These are phyloP conservation scores for Drosophila gunungcola DNA, from an alignment of 1,140 invertebrate genomes.

Conservation along the genomic window DNA sequence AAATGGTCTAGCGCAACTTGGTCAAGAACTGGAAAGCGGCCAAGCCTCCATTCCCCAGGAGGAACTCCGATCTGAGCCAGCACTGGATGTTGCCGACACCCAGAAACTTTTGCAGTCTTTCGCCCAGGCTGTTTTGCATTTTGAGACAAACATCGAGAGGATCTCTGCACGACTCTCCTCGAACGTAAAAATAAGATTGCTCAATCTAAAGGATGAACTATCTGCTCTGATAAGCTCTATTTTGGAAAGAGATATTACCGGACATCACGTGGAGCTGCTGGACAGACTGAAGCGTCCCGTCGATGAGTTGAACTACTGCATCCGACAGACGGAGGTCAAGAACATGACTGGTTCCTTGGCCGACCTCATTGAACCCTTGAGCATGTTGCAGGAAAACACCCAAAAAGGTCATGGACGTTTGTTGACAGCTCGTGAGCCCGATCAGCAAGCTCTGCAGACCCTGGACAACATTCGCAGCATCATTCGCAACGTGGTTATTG, in stretches of 20 bases:
- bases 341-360: constrained; percentile 73
- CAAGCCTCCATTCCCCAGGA: constrained; percentile 32
- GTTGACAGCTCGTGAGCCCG: constrained; percentile 49
- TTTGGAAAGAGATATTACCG: constrained; percentile 73
- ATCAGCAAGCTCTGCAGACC: constrained; percentile 56
- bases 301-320: constrained; percentile 83
- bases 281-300: constrained; percentile 74
- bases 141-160: constrained; percentile 79
- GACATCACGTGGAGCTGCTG: constrained; percentile 70
- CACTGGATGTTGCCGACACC: constrained; percentile 69
- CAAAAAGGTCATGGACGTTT: constrained; percentile 66
- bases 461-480: constrained; percentile 68
- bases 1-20: constrained; percentile 83
- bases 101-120: constrained; percentile 80
- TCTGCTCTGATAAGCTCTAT: constrained; percentile 75
- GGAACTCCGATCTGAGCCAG: constrained; percentile 39
- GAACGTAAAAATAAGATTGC: constrained; percentile 61
- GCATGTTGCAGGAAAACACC: constrained; percentile 65
- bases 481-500: constrained; percentile 72
- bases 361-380: constrained; percentile 83
- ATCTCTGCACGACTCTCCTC: constrained; percentile 55
- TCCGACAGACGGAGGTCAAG: constrained; percentile 80
- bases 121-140: constrained; percentile 80
- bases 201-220: constrained; percentile 73
- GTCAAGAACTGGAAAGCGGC: constrained; percentile 75